Base-by-base conservation (phyloP, 1,140 invertebrate genomes). In the Cydia fagiglandana region DNA sequence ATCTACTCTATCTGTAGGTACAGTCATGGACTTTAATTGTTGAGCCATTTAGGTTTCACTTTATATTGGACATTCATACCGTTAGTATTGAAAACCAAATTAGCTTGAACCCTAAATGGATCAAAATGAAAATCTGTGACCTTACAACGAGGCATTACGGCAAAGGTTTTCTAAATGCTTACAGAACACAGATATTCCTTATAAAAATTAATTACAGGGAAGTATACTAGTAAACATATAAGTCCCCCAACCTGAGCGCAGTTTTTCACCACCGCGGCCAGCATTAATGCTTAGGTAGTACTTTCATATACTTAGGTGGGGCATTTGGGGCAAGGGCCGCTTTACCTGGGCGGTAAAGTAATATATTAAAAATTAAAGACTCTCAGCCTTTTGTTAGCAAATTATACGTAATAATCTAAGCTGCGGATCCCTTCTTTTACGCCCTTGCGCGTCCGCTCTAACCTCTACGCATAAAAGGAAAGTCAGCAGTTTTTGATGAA, bases 401-500 rank as follows among this genome's bases (percentile, higher is more conserved):
- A 81, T 84, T 83, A 82, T 80, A 78, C 74, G 76, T 47, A 61
- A 76, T 77, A 81, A 77, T 77, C 76, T 80, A 76, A 75, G 77
- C 73, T 53, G 47, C 56, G 73, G 75, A 64, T 80, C 53, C 77
- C 76, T 77, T 78, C 70, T 68, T 45, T 76, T 78, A 61, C 80
- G 77, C 64, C 73, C 74, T 79, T 73, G 50, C 76, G 64, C 73
- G 66, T 73, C 73, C 41, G 64, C 56, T 74, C 15, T 53, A 79
- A 79, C 83, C 78, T 79, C 77, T 68, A 64, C 70, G 41, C 77
- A 64, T 77, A 74, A 75, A 80, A 81, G 76, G 78, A 75, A 80
- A 82, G 79, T 83, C 82, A 78, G 78, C 68, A 78, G 70, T 73
- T 78, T 78, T 80, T 83, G 84, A 85, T 85, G 82, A 83, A 85